Conservation (phyloP, 2,888 invertebrate genomes). For the Scaptomyza polygonia region DNA sequence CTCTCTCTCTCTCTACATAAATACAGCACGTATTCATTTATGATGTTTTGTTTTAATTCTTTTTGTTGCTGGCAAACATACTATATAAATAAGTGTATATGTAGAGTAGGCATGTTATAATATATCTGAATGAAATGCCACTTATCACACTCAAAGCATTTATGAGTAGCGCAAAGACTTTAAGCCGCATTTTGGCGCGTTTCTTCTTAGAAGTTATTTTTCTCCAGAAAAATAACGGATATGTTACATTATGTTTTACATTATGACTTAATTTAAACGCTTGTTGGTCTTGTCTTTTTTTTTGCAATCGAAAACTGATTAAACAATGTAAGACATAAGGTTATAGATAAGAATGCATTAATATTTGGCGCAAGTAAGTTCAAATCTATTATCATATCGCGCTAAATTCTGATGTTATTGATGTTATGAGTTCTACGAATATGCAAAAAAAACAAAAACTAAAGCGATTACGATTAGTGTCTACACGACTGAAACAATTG, state of each 20-base stretch:
- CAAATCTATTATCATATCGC: conserved; percentile 1
- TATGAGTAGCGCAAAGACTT: conserved; percentile 65
- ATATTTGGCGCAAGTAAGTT: not conserved
- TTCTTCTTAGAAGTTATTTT: conserved; percentile 44
- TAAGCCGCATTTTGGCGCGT: conserved; percentile 69
- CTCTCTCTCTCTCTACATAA: too few species aligned
- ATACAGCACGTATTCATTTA: not conserved
- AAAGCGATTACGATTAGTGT: conserved; percentile 24
- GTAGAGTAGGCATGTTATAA: conserved; percentile 30
- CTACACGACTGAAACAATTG: conserved; percentile 32
- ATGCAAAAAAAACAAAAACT: not conserved
- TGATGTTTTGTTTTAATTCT: conserved; percentile 33
- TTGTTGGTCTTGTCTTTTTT: too few species aligned
- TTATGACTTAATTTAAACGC: not conserved
- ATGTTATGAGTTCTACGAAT: conserved; percentile 31
- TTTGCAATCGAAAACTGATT: conserved; percentile 24
- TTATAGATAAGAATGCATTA: conserved; percentile 23
- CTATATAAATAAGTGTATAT: conserved; percentile 22
- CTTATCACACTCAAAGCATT: conserved; percentile 58
- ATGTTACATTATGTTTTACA: conserved; percentile 55
- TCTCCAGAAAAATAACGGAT: conserved; percentile 58
- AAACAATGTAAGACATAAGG: conserved; percentile 13
- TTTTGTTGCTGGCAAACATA: conserved; percentile 15
- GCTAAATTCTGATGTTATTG: not conserved
- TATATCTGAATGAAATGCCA: conserved; percentile 75